Evolutionary conservation across 2,888 invertebrate species (phyloP).

Genomic region (Athalia rosae): DNA sequence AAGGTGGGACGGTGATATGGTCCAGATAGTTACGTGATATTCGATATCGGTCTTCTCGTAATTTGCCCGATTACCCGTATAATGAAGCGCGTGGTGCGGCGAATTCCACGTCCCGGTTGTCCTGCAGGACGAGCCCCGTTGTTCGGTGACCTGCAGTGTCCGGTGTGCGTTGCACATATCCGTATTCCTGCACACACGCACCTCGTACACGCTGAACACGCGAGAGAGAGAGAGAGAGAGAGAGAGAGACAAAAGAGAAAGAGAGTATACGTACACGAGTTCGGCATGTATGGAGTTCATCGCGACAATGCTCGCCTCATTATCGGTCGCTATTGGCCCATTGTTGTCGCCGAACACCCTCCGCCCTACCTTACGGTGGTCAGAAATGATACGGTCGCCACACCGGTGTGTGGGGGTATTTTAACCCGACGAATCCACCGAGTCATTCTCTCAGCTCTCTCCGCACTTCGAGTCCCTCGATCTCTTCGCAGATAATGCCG

Average conservation of each 20-base stretch:
- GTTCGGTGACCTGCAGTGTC: conserved; percentile 38
- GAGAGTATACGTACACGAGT: conserved; percentile 37
- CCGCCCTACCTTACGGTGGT: conserved; percentile 38
- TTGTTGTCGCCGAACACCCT: conserved; percentile 60
- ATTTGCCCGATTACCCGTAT: conserved; percentile 42
- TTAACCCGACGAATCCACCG: conserved; percentile 22
- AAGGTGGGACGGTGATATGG: not conserved
- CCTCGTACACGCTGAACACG: not conserved
- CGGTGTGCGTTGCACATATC: conserved; percentile 17
- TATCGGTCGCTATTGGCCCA: conserved; percentile 71
- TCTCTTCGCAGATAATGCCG: conserved; percentile 12
- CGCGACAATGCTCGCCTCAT: conserved; percentile 67
- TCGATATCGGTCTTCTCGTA: conserved; percentile 43
- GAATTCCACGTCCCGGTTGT: conserved; percentile 4
- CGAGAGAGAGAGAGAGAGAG: not conserved
- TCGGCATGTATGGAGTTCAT: conserved; percentile 27
- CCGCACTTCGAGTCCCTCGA: not conserved
- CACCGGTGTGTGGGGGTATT: conserved; percentile 28
- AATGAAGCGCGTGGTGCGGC: conserved; percentile 31
- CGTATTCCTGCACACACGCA: no score
- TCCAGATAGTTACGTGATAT: conserved; percentile 22
- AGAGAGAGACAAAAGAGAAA: no score
- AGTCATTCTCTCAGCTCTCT: not conserved
- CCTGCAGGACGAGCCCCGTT: conserved; percentile 25
- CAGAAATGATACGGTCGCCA: conserved; percentile 44